These are phyloP conservation scores for Hydriomena furcata DNA, from an alignment of 2,888 invertebrate species.

Conservation along the genomic window DNA sequence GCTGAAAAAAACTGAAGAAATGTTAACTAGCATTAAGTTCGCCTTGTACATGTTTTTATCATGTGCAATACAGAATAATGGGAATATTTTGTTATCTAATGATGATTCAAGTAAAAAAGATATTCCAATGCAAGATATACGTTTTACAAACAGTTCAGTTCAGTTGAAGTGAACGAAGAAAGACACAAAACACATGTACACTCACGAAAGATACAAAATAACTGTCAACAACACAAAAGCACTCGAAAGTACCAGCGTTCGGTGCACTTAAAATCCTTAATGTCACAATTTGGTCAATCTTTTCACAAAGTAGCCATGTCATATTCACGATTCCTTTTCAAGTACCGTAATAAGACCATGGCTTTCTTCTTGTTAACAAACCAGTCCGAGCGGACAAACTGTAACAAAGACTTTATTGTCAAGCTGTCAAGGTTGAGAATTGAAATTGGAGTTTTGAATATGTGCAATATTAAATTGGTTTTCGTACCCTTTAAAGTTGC, in stretches of 20 bases:
- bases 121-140: too few species aligned
- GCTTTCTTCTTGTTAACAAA: conserved; percentile 23
- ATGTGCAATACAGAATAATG: too few species aligned
- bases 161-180: too few species aligned
- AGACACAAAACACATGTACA: not conserved
- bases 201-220: not conserved
- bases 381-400: conserved; percentile 16
- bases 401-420: conserved; percentile 30
- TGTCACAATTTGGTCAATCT: conserved; percentile 29
- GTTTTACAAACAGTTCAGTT: too few species aligned
- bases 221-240: conserved; percentile 2
- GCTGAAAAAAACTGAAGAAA: too few species aligned
- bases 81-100: too few species aligned
- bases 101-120: too few species aligned
- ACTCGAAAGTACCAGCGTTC: conserved; percentile 8
- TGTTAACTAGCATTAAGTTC: too few species aligned
- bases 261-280: conserved; percentile 22
- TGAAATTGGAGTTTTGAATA: conserved; percentile 19
- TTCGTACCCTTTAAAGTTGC: conserved; percentile 29
- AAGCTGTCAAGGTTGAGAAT: conserved; percentile 27
- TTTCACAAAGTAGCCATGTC: conserved; percentile 26
- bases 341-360: conserved; percentile 28
- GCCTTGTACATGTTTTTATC: too few species aligned
- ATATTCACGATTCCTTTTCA: conserved; percentile 30
- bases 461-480: conserved; percentile 23